Evolutionary conservation across 2,113 vertebrate genomes (phyloP).

Genomic region (Eonycteris spelaea): DNA sequence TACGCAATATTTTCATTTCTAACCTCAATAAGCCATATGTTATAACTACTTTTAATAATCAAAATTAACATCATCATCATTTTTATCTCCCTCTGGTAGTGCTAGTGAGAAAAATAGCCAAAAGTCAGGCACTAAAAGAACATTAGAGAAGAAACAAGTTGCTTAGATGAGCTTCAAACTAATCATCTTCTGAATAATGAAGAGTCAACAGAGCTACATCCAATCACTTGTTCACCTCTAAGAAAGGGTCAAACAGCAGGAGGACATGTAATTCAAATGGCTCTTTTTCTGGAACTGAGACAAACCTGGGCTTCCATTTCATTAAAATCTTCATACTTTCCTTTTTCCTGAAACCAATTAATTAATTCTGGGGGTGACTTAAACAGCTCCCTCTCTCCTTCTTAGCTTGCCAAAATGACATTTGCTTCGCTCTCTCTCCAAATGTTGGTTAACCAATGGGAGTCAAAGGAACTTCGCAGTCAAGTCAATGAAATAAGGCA

Average conservation of each 20-base stretch:
- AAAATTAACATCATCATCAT: conserved; percentile 27
- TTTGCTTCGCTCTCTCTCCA: conserved; percentile 43
- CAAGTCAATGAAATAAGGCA: conserved; percentile 5
- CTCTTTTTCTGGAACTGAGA: conserved; percentile 30
- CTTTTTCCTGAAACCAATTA: neutral
- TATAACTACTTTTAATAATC: conserved; percentile 17
- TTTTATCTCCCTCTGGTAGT: neutral
- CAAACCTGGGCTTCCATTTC: conserved; percentile 37
- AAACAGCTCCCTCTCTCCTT: neutral
- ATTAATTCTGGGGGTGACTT: conserved; percentile 42
- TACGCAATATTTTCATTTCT: neutral
- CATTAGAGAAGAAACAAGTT: conserved; percentile 28
- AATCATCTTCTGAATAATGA: conserved; percentile 25
- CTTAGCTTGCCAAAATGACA: conserved; percentile 39
- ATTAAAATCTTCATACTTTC: neutral
- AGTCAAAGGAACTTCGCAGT: conserved; percentile 45
- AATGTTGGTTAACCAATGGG: conserved; percentile 11
- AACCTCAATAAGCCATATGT: conserved; percentile 13
- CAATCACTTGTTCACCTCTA: conserved; percentile 21
- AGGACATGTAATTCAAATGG: conserved; percentile 31
- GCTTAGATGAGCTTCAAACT: conserved; percentile 19
- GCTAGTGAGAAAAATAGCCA: conserved; percentile 29
- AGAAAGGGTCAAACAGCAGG: conserved; percentile 11
- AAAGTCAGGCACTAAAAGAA: conserved; percentile 38
- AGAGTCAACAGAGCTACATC: conserved; percentile 6